Conservation (phyloP, 2,113 vertebrate genomes). For the Carassius gibelio region DNA sequence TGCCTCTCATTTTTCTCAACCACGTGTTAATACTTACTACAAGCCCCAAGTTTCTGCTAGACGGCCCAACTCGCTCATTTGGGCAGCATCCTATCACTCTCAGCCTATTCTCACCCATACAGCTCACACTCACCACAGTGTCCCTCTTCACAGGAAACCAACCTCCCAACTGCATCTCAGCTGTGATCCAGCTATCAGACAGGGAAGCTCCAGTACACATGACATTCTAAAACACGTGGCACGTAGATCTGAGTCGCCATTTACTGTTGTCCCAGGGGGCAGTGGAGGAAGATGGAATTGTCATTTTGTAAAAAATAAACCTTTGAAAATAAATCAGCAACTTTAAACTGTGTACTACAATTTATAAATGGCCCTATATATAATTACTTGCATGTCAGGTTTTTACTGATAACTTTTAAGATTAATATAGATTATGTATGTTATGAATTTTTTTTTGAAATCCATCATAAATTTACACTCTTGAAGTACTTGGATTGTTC, state of each 20-base stretch:
- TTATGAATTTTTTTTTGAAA: too few species aligned
- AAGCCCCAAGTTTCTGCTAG: slow-evolving; percentile 5
- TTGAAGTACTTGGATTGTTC: too few species aligned
- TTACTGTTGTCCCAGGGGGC: slow-evolving; percentile 43
- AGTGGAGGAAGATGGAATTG: slow-evolving; percentile 59
- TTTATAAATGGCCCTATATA: not conserved
- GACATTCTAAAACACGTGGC: slow-evolving; percentile 47
- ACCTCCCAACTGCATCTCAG: slow-evolving; percentile 34
- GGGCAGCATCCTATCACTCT: slow-evolving; percentile 26
- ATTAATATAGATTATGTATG: too few species aligned
- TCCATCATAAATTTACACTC: too few species aligned
- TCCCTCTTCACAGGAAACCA: slow-evolving; percentile 12
- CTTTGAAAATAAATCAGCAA: not conserved
- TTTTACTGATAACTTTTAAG: too few species aligned
- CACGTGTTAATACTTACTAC: not conserved
- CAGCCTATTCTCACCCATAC: slow-evolving; percentile 48
- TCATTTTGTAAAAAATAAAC: slow-evolving; percentile 40
- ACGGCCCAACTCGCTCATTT: not conserved
- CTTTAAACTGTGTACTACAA: not conserved
- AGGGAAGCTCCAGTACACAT: slow-evolving; percentile 26
- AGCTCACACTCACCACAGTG: not conserved
- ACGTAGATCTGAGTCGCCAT: slow-evolving; percentile 32
- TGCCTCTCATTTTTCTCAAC: not conserved
- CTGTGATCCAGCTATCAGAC: slow-evolving; percentile 40
- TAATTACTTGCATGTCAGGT: too few species aligned